These are phyloP conservation scores for Chiropotes sagulatus DNA, from an alignment of 2,797 vertebrate species.

Conservation along the genomic window DNA sequence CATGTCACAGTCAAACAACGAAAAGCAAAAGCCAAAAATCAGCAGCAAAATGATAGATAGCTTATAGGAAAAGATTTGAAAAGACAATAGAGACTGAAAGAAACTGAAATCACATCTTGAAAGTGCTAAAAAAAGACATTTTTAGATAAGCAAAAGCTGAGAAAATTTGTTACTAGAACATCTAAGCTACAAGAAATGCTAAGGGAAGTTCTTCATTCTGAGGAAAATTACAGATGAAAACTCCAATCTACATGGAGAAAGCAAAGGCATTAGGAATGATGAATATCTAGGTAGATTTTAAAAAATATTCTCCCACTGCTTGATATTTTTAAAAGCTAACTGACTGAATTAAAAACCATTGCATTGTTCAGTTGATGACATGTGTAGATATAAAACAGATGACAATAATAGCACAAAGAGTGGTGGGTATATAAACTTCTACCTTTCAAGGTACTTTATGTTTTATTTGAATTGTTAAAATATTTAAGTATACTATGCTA, in stretches of 20 bases:
- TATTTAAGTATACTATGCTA: background rate
- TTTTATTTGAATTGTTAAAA: background rate
- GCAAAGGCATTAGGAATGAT: background rate
- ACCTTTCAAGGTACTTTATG: background rate
- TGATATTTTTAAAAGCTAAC: background rate
- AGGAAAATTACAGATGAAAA: constrained; percentile 20
- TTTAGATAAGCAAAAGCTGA: background rate
- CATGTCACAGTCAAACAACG: background rate
- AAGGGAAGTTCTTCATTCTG: background rate
- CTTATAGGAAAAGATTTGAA: background rate
- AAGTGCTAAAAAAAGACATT: background rate
- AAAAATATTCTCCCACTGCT: background rate
- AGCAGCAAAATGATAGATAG: background rate
- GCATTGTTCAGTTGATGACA: background rate
- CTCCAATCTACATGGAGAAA: background rate
- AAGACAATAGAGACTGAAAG: background rate
- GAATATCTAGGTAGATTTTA: background rate
- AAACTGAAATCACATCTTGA: background rate
- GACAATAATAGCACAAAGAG: background rate
- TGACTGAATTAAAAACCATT: background rate
- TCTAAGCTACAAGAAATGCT: background rate
- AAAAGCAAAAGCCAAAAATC: background rate
- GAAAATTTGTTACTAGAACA: background rate
- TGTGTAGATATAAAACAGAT: background rate
- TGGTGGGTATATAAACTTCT: background rate